Base-by-base conservation (phyloP, 2,797 vertebrate species). In the Botia kubotai region DNA sequence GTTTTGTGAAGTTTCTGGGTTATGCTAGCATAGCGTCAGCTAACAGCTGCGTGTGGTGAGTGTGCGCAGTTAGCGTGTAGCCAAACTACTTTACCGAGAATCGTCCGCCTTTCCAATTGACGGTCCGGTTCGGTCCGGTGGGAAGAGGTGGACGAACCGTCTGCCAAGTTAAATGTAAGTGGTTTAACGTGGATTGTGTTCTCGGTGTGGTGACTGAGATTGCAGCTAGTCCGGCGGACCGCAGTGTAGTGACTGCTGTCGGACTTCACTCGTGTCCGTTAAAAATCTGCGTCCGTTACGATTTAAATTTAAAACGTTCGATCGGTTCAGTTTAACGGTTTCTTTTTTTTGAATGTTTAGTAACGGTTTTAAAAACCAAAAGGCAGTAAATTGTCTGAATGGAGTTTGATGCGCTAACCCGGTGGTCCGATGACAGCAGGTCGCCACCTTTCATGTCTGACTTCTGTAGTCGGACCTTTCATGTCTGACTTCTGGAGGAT, bases 1-100 rank as follows among this genome's bases (percentile, higher is more conserved):
- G 60, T 72, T 55, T 17, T 33, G 63, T 58, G 13, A 80, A 80
- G 71, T 80, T 80, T 58, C 48, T 48, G 33, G 60, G 8, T 74
- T 50, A 48, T n/a, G 46, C 33, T 80, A 80, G 71, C 79, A 58
- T 80, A 80, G 79, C 79, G 57, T 74, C 79, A 17, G 79, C 79
- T 80, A 80, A 80, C 79, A 80, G 71, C 79, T 80, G 71, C 70
- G 50, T 48, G 71, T 65, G 65, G 71, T 65, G 65, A 73, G 71
- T 67, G 79, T 80, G 63, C 79, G 71, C 52, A 74, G 62, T 65
- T 62, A 62, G 26, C 60, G 36, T 72, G 50, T 66, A 80, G 78
- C 71, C 23, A 23, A 74, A 11, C 70, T 74, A 74, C 62, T 14
- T 55, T 14, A 12, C 39, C 50, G 43, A 26, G 36, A 21, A 13